These are phyloP conservation scores for Siniperca scherzeri DNA, from an alignment of 2,797 vertebrate genomes.

Conservation along the genomic window DNA sequence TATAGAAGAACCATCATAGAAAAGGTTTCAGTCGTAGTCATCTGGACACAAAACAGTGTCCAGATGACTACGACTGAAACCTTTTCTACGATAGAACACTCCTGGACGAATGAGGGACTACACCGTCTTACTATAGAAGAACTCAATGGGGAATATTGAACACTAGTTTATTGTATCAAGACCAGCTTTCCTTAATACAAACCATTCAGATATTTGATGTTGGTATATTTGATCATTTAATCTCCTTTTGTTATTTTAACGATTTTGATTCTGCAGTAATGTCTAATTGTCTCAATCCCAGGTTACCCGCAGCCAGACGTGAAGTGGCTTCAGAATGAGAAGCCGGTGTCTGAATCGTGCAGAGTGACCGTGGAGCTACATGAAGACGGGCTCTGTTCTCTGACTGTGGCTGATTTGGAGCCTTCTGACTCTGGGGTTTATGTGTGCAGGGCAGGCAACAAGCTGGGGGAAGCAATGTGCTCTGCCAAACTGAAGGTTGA, in stretches of 20 bases:
- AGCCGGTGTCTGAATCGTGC: slow-evolving; percentile 67
- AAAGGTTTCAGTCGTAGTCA: too few species aligned
- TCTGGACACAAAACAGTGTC: too few species aligned
- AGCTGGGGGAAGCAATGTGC: slow-evolving; percentile 75
- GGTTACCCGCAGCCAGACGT: slow-evolving; percentile 87
- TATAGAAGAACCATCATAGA: too few species aligned
- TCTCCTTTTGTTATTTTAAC: neutral
- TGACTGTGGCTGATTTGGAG: slow-evolving; percentile 77
- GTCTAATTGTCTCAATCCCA: slow-evolving; percentile 41
- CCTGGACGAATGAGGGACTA: too few species aligned
- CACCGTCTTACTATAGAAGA: too few species aligned
- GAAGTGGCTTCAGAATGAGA: slow-evolving; percentile 81
- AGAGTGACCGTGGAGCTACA: slow-evolving; percentile 70
- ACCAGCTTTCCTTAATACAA: neutral
- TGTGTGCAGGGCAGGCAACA: slow-evolving; percentile 81
- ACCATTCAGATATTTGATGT: neutral
- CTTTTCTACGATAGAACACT: too few species aligned
- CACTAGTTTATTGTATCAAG: neutral
- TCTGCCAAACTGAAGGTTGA: slow-evolving; percentile 74
- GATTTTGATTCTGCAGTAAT: neutral
- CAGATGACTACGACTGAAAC: too few species aligned
- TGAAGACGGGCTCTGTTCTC: slow-evolving; percentile 81
- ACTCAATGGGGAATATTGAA: neutral
- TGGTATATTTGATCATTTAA: neutral
- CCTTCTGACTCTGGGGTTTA: slow-evolving; percentile 84